phyloP scores from a whole-genome alignment of 2,113 vertebrate species.

The Ardeotis arabs region DNA sequence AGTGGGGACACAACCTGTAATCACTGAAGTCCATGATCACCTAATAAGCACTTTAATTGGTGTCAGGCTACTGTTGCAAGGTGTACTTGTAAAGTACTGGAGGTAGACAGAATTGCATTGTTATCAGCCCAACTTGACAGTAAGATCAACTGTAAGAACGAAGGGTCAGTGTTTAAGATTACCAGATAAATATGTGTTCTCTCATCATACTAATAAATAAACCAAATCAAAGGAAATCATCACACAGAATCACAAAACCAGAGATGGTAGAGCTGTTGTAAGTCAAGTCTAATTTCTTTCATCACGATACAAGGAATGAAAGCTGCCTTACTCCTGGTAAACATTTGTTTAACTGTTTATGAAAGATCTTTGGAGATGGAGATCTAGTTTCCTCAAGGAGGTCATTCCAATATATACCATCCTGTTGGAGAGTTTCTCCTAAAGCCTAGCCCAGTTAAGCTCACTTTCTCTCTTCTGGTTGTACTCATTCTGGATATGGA shows the following conservation, averaged over 20 bases:
- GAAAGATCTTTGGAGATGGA: neutral
- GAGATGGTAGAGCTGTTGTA: neutral
- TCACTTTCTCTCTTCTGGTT: neutral
- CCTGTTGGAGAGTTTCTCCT: neutral
- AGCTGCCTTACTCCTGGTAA: neutral
- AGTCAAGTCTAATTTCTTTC: neutral
- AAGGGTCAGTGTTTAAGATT: neutral
- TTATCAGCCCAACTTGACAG: neutral
- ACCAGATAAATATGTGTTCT: neutral
- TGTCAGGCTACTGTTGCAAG: neutral
- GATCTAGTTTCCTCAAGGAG: neutral
- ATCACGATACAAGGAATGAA: fast-evolving
- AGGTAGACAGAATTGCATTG: neutral
- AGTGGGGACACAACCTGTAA: neutral
- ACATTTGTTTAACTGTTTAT: neutral
- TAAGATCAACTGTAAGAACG: neutral
- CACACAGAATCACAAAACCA: neutral
- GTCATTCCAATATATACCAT: neutral
- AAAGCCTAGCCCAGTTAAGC: neutral
- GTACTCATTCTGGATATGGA: neutral
- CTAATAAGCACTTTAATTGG: neutral
- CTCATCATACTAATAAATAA: neutral
- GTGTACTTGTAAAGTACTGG: neutral
- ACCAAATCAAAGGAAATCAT: neutral
- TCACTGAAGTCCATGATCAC: neutral